These are phyloP conservation scores for Pachymerium ferrugineum DNA, from an alignment of 2,888 invertebrate species.

Conservation along the genomic window DNA sequence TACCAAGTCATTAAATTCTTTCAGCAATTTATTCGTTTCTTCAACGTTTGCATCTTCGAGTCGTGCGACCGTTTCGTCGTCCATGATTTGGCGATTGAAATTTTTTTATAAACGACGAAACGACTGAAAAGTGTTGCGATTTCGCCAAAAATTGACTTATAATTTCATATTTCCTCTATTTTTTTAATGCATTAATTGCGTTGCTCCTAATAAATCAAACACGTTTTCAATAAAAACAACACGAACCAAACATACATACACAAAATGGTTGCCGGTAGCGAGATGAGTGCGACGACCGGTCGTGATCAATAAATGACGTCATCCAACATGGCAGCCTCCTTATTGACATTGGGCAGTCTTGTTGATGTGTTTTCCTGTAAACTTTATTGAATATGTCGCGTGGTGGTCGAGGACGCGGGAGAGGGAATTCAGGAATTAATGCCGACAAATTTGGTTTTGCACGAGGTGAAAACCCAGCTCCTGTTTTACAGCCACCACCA, in stretches of 20 bases:
- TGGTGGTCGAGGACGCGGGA: not conserved
- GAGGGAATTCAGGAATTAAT: not conserved
- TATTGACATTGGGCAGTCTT: not conserved
- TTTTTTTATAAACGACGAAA: not conserved
- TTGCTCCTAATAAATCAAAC: too few species aligned
- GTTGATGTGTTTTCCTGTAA: not conserved
- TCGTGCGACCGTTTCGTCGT: constrained; percentile 26
- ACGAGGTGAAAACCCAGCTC: not conserved
- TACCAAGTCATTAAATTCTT: constrained; percentile 51
- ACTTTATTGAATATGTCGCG: not conserved
- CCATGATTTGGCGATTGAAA: constrained; percentile 20
- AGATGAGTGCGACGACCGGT: too few species aligned
- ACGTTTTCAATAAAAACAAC: too few species aligned
- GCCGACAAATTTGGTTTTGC: not conserved
- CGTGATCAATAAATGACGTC: too few species aligned
- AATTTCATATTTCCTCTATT: not conserved
- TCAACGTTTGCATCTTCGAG: constrained; percentile 39
- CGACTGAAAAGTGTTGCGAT: not conserved
- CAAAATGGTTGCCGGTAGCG: too few species aligned
- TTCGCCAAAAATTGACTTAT: not conserved
- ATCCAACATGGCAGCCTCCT: too few species aligned
- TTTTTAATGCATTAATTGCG: too few species aligned
- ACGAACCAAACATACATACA: too few species aligned
- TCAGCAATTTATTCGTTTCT: constrained; percentile 40
- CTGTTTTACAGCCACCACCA: not conserved